Conservation (phyloP, 2,797 vertebrate species). For the Gymnocypris eckloni region DNA sequence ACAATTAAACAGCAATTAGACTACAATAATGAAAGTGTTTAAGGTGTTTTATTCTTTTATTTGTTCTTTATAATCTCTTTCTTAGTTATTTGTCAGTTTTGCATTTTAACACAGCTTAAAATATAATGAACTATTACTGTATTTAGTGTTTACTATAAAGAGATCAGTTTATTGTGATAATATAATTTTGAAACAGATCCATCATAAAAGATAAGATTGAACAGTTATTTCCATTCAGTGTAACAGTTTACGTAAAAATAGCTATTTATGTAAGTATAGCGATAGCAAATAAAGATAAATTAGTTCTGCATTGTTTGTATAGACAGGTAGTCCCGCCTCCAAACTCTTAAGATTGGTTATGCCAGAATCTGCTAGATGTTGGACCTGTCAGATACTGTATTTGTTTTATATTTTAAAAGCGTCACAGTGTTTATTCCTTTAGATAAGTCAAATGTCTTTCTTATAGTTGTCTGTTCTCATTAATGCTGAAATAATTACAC, state of each 20-base stretch:
- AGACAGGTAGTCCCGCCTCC: background rate
- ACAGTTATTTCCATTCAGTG: background rate
- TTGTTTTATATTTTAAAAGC: background rate
- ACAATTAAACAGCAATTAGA: constrained; percentile 18
- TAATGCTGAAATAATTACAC: background rate
- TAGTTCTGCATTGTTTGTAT: background rate
- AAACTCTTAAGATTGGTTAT: background rate
- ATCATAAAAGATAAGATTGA: background rate
- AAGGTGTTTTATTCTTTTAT: background rate
- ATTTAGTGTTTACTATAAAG: background rate
- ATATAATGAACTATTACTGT: background rate
- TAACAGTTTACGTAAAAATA: background rate
- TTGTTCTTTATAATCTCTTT: background rate
- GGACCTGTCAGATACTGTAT: background rate
- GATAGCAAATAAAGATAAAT: background rate
- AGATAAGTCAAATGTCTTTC: background rate
- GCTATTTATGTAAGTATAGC: background rate
- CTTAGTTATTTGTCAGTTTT: background rate
- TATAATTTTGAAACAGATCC: background rate
- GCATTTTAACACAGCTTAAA: background rate
- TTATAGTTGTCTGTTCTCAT: background rate
- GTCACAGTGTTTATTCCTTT: background rate
- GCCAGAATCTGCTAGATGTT: background rate
- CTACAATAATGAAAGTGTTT: background rate
- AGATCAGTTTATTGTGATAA: background rate